Evolutionary conservation across 2,797 vertebrate species (phyloP).

Genomic region (Myiothlypis chrysogaster): DNA sequence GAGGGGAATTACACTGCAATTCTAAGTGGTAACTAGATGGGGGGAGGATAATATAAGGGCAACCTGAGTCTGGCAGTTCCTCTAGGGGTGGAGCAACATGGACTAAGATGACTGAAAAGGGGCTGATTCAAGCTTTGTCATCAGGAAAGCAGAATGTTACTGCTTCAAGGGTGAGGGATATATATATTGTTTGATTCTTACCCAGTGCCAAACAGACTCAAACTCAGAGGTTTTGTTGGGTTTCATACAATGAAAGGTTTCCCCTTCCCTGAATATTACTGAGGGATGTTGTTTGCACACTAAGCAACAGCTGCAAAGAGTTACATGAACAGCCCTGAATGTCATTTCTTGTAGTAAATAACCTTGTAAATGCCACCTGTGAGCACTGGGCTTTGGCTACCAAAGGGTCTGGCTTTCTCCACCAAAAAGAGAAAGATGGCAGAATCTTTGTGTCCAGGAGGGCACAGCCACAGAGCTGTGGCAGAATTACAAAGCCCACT

Average conservation of each 20-base stretch:
- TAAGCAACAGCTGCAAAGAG: background rate
- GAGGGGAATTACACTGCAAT: background rate
- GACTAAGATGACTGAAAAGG: background rate
- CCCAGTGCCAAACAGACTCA: background rate
- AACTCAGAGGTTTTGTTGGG: background rate
- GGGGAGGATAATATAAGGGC: background rate
- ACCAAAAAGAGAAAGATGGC: background rate
- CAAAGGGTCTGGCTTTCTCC: background rate
- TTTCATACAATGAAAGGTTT: background rate
- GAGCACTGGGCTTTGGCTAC: background rate
- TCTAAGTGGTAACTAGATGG: background rate
- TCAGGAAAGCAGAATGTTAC: background rate
- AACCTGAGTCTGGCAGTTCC: background rate
- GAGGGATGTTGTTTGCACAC: background rate
- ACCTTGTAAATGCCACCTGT: background rate
- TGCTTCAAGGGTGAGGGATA: background rate
- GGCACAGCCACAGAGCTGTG: too few species aligned
- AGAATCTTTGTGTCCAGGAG: background rate
- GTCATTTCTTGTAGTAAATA: background rate
- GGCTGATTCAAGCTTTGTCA: background rate
- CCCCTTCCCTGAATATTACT: too few species aligned
- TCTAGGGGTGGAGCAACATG: background rate
- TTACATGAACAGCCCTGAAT: accelerated
- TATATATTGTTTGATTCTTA: background rate
- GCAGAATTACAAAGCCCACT: too few species aligned